Base-by-base conservation (phyloP, 30 jellyfish, hydroid and myxozoan species). In the Mastigias papua region DNA sequence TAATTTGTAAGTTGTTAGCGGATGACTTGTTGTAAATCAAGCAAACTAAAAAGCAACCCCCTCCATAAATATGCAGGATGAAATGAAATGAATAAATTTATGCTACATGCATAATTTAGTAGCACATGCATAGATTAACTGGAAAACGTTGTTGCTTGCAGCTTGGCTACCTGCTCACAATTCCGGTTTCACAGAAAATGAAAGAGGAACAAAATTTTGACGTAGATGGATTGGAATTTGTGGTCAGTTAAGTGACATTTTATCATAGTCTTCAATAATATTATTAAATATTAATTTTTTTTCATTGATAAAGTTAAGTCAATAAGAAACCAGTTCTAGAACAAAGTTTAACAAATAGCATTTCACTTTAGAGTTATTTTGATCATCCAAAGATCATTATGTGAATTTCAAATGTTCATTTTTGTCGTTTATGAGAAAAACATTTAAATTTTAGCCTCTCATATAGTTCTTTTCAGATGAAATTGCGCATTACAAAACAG, bases 391-490 rank as follows among this genome's bases (percentile, higher is more conserved):
- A 5, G 25, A 54, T 54, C 67, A 19, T 46, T 46, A 46, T 46
- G 16, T 46, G 60, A 46, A 46, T 46, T 46, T 46, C 60, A 8
- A 46, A 46, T 46, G 8, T 54, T 11, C 2, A 54, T 11, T 10
- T 54, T 2, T 21, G 27, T 25, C 17, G 26, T 5, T 54, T 54
- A 10, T 6, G 6, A 54, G 3, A 54, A 19, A 3, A 21, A 7
- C 2, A 54, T 6, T 54, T 54, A 19, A 10, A 54, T 11, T 11
- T 6, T 3, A 54, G 37, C 23, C 65, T 72, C 37, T 22, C 88
- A 7, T n/a, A n/a, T 62, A 96, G 99, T 96, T 96, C 72, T 73
- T 88, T 31, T 85, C 99, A 82, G 97, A 92, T 46, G 98, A 92
- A n/a, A 62, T 84, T 23, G 99, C 75, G 17, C 96, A 96, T 72